Percentiles rank a stretch among this genome's conserved stretches.
Conservation (phyloP, 2,113 vertebrate species). For the Campylomormyrus tamandua region DNA sequence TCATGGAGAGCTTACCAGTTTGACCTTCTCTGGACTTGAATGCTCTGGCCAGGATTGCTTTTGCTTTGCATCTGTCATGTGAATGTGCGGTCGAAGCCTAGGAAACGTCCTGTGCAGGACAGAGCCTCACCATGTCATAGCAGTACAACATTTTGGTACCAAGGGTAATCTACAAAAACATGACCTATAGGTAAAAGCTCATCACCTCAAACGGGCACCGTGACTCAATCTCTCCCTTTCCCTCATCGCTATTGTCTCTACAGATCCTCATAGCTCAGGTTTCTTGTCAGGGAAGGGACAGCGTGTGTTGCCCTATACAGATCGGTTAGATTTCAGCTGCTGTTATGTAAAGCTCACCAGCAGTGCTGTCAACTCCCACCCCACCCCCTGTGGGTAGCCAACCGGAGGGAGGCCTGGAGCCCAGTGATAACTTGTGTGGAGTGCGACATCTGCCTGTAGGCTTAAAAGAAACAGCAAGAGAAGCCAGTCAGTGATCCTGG, state of each 20-base stretch:
- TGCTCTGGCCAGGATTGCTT: not conserved
- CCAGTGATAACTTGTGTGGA: not conserved
- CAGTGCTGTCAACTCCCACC: not conserved
- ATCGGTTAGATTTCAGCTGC: not conserved
- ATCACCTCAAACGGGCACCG: not conserved
- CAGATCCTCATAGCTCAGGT: conserved; percentile 16
- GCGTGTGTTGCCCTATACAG: not conserved
- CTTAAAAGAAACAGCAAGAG: not conserved
- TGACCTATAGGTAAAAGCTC: not conserved
- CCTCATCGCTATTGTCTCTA: conserved; percentile 13
- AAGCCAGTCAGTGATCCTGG: not conserved
- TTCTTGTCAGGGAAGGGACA: conserved; percentile 19
- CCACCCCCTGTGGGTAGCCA: not conserved
- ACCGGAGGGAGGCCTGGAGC: not conserved
- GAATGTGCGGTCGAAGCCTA: not conserved
- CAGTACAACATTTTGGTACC: not conserved
- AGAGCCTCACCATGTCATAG: not conserved
- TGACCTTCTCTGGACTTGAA: not conserved
- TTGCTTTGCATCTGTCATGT: not conserved
- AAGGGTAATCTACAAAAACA: not conserved
- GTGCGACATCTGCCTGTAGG: not conserved
- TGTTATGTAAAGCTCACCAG: conserved; percentile 7
- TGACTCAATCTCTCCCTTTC: conserved; percentile 5
- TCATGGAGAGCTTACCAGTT: not conserved
- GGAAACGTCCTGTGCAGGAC: not conserved